Base-by-base conservation (phyloP, 2,888 invertebrate species). In the Hypena proboscidalis region DNA sequence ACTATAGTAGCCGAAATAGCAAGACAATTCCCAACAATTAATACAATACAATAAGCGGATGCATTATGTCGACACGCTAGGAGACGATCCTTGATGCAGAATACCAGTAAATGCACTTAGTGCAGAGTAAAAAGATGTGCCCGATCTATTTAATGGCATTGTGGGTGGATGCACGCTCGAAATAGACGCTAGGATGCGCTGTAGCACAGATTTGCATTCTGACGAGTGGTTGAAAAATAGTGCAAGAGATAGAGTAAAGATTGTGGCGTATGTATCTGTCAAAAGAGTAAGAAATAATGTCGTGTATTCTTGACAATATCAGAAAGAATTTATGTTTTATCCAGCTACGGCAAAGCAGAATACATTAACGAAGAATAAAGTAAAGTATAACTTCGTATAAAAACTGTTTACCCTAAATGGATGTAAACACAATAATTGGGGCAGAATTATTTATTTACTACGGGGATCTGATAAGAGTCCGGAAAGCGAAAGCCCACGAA, bases 91-190 rank as follows among this genome's bases (percentile, higher is more conserved):
- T 74, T 74, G 74, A 76, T 80, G 80, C 77, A 80, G 77, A 79
- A 74, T 80, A 85, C 85, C 82, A 79, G 85, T 80, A 83, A 87
- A 87, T 83, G 86, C 88, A 88, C 88, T 88, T 87, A 89, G 77
- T 78, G 75, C 72, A 74, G 78, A 80, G 78, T 84, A 85, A 86
- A 87, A 85, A 83, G 83, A 85, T 83, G 83, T 77, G 77, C 77
- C 77, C 80, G 78, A 79, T 78, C 79, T 83, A 81, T 81, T 83
- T 85, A 85, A 87, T 81, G 81, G 78, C 67, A 58, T 58, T 65
- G 82, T 82, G 75, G 85, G 85, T 74, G 85, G 32, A 56, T 67
- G 55, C 54, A 49, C 55, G 49, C 58, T 61, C 26, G 34, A 58
- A 52, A 61, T 69, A 68, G 67, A 72, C 46, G 57, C 36, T 37